Conservation (phyloP, 2,113 vertebrate genomes). For the Puffinus mauretanicus region DNA sequence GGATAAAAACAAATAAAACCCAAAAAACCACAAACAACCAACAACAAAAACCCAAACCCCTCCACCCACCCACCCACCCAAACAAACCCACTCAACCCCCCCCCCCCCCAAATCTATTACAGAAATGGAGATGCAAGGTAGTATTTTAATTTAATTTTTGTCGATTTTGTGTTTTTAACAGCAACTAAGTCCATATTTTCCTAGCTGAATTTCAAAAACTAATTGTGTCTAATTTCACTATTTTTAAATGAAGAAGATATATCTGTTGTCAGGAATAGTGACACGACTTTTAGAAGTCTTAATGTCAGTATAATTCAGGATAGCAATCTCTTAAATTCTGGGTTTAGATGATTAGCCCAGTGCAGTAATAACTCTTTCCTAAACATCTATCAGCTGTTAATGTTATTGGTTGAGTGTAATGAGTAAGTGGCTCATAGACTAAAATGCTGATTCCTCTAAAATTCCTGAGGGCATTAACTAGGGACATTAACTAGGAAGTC, state of each 20-base stretch:
- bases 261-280: background rate
- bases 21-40: background rate
- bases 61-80: too few species aligned
- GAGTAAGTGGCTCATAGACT: background rate
- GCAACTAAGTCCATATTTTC: background rate
- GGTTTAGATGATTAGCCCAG: background rate
- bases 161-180: background rate
- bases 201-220: background rate
- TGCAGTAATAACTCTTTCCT: background rate
- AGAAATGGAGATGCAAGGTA: background rate
- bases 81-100: too few species aligned
- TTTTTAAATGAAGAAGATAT: background rate
- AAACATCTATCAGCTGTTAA: background rate
- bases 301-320: background rate
- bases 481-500: background rate
- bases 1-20: background rate
- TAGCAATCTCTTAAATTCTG: background rate
- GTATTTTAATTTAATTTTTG: background rate
- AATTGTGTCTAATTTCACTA: background rate
- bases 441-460: conserved; percentile 2
- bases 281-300: background rate
- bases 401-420: background rate
- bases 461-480: background rate
- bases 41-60: fast-evolving
- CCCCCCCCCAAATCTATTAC: background rate